Evolutionary conservation across 2,888 invertebrate species (phyloP).

Genomic region (Epirrhoe alternata): DNA sequence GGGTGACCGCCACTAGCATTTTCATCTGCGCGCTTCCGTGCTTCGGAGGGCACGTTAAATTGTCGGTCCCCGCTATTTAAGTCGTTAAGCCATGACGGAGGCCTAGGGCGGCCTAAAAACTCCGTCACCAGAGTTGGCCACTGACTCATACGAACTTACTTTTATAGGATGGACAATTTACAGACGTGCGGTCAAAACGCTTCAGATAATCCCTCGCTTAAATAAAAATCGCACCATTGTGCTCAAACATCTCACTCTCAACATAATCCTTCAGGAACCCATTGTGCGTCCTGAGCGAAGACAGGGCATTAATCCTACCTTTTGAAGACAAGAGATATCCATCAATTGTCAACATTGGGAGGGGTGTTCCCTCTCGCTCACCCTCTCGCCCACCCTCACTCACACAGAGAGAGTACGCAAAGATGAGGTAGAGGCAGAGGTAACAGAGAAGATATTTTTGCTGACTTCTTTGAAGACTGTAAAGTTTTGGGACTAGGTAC

Average conservation of each 20-base stretch:
- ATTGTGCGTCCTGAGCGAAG: constrained; percentile 64
- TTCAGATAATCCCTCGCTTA: constrained; percentile 41
- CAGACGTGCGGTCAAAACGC: not conserved
- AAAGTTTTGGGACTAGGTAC: no score
- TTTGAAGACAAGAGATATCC: constrained; percentile 83
- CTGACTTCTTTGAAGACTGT: not conserved
- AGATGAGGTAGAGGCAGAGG: constrained; percentile 54
- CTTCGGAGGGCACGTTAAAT: no score
- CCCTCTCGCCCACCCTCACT: constrained; percentile 56
- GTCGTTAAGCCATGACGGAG: no score
- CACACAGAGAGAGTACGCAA: constrained; percentile 65
- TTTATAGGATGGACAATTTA: no score
- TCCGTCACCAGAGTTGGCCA: no score
- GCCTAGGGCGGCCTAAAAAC: no score
- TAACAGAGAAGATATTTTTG: constrained; percentile 15
- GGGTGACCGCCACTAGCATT: no score
- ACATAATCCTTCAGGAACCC: constrained; percentile 60
- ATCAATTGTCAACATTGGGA: constrained; percentile 84
- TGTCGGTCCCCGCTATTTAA: no score
- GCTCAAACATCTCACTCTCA: constrained; percentile 43
- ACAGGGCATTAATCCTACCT: constrained; percentile 82
- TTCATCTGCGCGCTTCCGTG: no score
- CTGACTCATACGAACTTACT: no score
- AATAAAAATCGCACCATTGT: constrained; percentile 46
- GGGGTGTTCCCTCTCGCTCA: constrained; percentile 57